phyloP scores from a whole-genome alignment of 1,140 invertebrate genomes.

The Trachymyrmex septentrionalis region DNA sequence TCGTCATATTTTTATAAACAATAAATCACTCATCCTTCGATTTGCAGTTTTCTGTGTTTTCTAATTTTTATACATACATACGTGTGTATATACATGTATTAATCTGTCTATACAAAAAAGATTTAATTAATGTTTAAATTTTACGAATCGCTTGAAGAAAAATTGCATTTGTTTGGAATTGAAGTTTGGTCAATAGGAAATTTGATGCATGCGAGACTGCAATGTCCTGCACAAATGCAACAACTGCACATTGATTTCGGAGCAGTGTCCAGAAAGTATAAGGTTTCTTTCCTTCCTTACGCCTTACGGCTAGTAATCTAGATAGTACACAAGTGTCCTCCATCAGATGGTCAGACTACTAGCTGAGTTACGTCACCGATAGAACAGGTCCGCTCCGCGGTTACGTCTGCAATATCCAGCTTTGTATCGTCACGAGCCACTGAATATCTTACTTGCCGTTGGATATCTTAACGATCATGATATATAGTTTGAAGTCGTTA shows the following conservation, averaged over 20 bases:
- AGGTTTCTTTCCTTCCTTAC: too few relatives aligned
- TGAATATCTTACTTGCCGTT: neutral
- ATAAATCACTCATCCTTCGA: neutral
- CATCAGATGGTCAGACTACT: neutral
- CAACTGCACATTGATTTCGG: neutral
- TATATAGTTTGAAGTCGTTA: neutral
- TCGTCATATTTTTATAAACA: neutral
- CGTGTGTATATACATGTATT: neutral
- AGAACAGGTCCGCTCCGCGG: slow-evolving; percentile 63
- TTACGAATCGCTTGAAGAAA: neutral
- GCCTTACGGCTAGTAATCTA: neutral
- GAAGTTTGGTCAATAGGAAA: neutral
- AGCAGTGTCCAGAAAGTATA: too few relatives aligned
- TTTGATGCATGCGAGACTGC: neutral
- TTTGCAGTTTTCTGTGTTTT: neutral
- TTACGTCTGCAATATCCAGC: slow-evolving; percentile 66
- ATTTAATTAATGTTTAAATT: neutral
- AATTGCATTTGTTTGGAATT: neutral
- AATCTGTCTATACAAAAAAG: neutral
- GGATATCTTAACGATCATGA: neutral
- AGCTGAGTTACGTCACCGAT: slow-evolving; percentile 64
- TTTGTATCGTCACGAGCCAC: slow-evolving; percentile 11
- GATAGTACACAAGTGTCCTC: slow-evolving; percentile 27
- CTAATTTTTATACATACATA: too few relatives aligned
- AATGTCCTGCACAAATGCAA: neutral